Percentiles rank a stretch among this genome's conserved stretches.
Evolutionary conservation across 2,888 invertebrate species (phyloP).

Genomic region (Oscheius onirici): DNA sequence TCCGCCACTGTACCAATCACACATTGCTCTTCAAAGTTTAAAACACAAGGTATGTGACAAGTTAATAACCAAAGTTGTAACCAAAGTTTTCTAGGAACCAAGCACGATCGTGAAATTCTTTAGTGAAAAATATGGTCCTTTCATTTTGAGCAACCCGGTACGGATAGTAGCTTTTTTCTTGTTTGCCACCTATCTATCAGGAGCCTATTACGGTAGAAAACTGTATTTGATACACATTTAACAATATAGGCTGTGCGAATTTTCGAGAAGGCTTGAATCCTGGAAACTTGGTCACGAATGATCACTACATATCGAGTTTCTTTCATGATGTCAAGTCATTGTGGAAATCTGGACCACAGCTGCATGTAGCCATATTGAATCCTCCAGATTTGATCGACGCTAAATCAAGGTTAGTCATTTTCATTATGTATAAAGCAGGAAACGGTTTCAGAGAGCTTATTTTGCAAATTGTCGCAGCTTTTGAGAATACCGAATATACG

Average conservation of each 20-base stretch:
- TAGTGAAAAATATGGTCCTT: constrained; percentile 63
- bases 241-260: constrained; percentile 76
- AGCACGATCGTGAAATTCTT: constrained; percentile 57
- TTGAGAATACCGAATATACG: constrained; percentile 69
- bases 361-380: constrained; percentile 65
- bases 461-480: constrained; percentile 54
- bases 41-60: constrained; percentile 26
- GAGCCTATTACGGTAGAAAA: constrained; percentile 48
- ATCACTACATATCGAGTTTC: constrained; percentile 69
- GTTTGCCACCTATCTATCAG: constrained; percentile 55
- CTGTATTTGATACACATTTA: background rate
- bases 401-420: constrained; percentile 44
- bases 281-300: constrained; percentile 67
- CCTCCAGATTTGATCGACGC: constrained; percentile 64
- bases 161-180: constrained; percentile 46
- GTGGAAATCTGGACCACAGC: constrained; percentile 66
- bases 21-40: constrained; percentile 7
- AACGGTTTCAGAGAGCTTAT: constrained; percentile 51
- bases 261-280: constrained; percentile 69
- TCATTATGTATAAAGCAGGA: background rate
- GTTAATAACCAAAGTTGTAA: too few relatives aligned
- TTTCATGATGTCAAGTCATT: constrained; percentile 67
- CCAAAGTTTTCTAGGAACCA: constrained; percentile 29
- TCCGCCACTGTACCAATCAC: constrained; percentile 20
- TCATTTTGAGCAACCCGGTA: constrained; percentile 55